Evolutionary conservation across 2,113 vertebrate species (phyloP).

Genomic region (Chaetodon auriga): DNA sequence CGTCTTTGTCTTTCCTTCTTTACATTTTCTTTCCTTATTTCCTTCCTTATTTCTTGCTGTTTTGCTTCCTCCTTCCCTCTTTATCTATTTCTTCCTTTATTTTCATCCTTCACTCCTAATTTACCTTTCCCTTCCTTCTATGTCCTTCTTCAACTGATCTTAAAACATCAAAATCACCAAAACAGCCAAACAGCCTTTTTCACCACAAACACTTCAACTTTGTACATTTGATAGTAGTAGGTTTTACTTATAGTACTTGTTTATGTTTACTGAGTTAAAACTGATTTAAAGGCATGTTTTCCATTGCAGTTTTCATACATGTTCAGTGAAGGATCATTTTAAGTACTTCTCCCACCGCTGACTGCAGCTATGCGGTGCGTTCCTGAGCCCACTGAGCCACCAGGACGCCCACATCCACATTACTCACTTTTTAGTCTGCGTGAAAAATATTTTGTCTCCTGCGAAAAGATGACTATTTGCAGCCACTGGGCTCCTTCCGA

Average conservation of each 20-base stretch:
- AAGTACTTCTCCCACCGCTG: not conserved
- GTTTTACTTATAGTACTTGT: not conserved
- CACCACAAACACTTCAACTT: not conserved
- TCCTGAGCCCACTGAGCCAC: constrained; percentile 19
- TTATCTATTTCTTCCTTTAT: too few relatives aligned
- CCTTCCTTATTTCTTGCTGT: not conserved
- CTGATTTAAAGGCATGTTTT: not conserved
- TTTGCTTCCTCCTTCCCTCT: not conserved
- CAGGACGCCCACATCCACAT: constrained; percentile 39
- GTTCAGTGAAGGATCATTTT: not conserved
- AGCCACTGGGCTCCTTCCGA: constrained; percentile 16
- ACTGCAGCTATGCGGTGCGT: not conserved
- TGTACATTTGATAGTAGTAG: not conserved
- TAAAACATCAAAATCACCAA: not conserved
- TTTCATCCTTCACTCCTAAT: too few relatives aligned
- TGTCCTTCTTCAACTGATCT: not conserved
- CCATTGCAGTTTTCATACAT: not conserved
- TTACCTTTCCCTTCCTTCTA: not conserved
- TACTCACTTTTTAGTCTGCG: constrained; percentile 36
- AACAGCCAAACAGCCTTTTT: too few relatives aligned
- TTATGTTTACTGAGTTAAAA: not conserved
- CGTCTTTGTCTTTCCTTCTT: not conserved
- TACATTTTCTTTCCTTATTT: not conserved
- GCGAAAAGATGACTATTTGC: constrained; percentile 36
- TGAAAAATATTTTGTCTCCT: constrained; percentile 55